Conservation (phyloP, 2,113 vertebrate species). For the Heterotis niloticus region DNA sequence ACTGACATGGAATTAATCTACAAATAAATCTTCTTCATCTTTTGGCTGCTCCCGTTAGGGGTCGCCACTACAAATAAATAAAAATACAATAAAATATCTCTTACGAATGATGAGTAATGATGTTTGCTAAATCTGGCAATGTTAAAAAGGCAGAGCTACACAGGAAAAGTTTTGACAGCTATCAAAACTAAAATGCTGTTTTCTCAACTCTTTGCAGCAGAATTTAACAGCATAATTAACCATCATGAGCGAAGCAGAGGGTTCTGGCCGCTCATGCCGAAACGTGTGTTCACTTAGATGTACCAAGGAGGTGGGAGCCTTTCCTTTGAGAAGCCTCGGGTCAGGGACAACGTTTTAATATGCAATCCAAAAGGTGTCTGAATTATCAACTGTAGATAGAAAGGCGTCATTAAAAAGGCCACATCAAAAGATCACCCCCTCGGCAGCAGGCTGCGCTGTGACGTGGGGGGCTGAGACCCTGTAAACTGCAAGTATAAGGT, state of each 20-base stretch:
- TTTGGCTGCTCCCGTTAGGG: too few species aligned
- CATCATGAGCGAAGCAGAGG: slow-evolving; percentile 49
- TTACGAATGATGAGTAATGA: slow-evolving; percentile 28
- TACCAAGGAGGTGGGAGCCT: slow-evolving; percentile 37
- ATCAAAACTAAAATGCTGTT: slow-evolving; percentile 21
- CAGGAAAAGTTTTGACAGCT: not conserved
- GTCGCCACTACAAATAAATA: slow-evolving; percentile 6
- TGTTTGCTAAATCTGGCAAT: not conserved
- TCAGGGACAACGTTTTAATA: slow-evolving; percentile 55
- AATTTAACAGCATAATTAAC: not conserved
- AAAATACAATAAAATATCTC: slow-evolving; percentile 3
- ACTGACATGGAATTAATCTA: not conserved
- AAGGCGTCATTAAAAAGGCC: slow-evolving; percentile 39
- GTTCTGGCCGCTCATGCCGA: slow-evolving; percentile 14
- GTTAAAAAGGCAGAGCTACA: too few species aligned
- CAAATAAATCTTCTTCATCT: too few species aligned
- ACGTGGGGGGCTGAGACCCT: not conserved
- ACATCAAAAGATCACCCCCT: not conserved
- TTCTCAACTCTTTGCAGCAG: not conserved
- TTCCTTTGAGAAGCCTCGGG: slow-evolving; percentile 26
- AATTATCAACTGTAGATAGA: slow-evolving; percentile 40
- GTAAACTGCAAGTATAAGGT: not conserved
- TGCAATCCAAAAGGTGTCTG: slow-evolving; percentile 49
- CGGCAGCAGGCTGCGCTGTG: not conserved
- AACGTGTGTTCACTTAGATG: not conserved